Conservation (phyloP, 2,797 vertebrate species). For the Myiotriccus ornatus region DNA sequence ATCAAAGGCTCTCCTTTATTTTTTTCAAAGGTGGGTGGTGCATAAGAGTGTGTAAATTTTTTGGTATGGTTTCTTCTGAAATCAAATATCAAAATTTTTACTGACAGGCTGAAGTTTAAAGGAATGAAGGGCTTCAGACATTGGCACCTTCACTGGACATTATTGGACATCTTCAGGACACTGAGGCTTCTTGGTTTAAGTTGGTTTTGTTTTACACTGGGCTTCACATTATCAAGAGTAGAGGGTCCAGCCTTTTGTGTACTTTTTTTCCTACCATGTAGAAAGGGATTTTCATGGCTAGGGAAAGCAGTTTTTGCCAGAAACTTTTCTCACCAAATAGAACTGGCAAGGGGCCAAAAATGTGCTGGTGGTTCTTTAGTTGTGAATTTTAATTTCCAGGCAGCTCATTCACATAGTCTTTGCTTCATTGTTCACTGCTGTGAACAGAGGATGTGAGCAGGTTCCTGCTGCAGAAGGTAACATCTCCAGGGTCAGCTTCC, state of each 20-base stretch:
- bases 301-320: conserved; percentile 40
- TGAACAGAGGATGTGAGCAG: not conserved
- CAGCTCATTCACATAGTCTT: not conserved
- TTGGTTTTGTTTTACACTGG: not conserved
- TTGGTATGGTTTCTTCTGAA: not conserved
- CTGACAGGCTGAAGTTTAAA: not conserved
- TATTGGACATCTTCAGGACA: not conserved
- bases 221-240: not conserved
- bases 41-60: not conserved
- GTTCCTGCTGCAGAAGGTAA: not conserved
- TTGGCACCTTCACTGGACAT: not conserved
- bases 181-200: not conserved
- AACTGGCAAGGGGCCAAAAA: conserved; percentile 41
- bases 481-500: not conserved
- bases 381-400: conserved; percentile 66
- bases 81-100: not conserved
- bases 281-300: conserved; percentile 55
- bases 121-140: not conserved
- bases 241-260: not conserved
- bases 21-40: not conserved
- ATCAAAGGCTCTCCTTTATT: not conserved
- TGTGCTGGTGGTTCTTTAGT: conserved; percentile 31
- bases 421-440: not conserved
- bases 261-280: not conserved
- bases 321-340: conserved; percentile 39